Base-by-base conservation (phyloP, 2,888 invertebrate genomes). In the Oligia fasciuncula region DNA sequence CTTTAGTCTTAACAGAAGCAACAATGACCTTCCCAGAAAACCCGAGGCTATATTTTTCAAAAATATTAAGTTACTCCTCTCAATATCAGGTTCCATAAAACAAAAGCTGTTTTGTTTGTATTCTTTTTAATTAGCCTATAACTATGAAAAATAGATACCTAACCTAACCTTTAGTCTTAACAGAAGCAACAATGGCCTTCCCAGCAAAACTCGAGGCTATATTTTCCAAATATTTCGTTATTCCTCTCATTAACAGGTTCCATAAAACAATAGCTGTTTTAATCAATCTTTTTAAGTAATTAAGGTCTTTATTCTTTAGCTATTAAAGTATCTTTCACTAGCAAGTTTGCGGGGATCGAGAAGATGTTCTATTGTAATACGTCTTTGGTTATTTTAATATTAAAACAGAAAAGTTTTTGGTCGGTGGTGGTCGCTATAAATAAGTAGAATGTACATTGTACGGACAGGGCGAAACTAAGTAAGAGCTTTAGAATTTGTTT, bases 231-330 rank as follows among this genome's bases (percentile, higher is more conserved):
- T 4, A 57, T 77, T 60, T 62, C 19, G 9, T 29, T 8, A 62
- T 54, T 71, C 46, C 23, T 49, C 17, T 77, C 51, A 66, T 35
- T 57, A 73, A 63, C 1, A 72, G 63, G 14, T 66, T 35, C 49
- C 54, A 49, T 54, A 68, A 66, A 69, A 85, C 79, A 78, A 79
- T 67, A 51, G 54, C 65, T 5, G 11, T 72, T 86, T 66, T 82
- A 87, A 81, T 83, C 60, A 87, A 79, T 72, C 51, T 85, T 80
- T 72, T 62, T 35, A 86, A 85, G 77, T 89, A 85, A 85, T 87
- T 87, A 87, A 83, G 71, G 72, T 57, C 84, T 81, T 79, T 81
- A 67, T 80, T 81, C 71, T 43, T 67, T 46, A 82, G 73, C 80
- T 77, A 66, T 80, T 40, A 75, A 70, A 73, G 73, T 60, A 23